Evolutionary conservation across 2,888 invertebrate species (phyloP).

Genomic region (Hedya salicella): DNA sequence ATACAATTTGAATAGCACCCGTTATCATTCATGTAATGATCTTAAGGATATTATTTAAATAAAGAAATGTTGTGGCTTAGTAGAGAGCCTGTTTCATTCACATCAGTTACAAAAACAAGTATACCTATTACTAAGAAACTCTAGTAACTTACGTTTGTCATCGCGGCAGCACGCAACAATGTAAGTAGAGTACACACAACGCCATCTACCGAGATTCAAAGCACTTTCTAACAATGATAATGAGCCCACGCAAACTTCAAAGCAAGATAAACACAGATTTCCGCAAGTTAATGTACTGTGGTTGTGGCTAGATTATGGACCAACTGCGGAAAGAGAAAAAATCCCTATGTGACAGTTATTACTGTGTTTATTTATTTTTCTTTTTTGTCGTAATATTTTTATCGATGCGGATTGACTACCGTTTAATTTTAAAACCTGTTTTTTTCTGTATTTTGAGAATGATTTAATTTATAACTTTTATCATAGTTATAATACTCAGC

Average conservation of each 20-base stretch:
- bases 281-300: conserved; percentile 27
- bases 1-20: no score
- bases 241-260: conserved; percentile 32
- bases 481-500: no score
- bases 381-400: background rate
- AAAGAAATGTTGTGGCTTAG: no score
- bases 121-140: background rate
- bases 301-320: background rate
- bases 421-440: no score
- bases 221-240: conserved; percentile 34
- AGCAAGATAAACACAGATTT: conserved; percentile 22
- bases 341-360: background rate
- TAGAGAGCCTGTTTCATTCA: background rate
- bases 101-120: background rate
- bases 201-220: conserved; percentile 36
- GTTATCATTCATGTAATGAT: no score
- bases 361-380: background rate
- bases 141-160: background rate
- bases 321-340: background rate
- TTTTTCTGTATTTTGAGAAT: no score
- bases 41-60: no score
- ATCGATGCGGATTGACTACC: no score
- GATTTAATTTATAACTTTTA: no score
- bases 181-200: background rate
- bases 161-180: background rate